These are phyloP conservation scores for Thalassarche chlororhynchos DNA, from an alignment of 2,113 vertebrate species.

Conservation along the genomic window DNA sequence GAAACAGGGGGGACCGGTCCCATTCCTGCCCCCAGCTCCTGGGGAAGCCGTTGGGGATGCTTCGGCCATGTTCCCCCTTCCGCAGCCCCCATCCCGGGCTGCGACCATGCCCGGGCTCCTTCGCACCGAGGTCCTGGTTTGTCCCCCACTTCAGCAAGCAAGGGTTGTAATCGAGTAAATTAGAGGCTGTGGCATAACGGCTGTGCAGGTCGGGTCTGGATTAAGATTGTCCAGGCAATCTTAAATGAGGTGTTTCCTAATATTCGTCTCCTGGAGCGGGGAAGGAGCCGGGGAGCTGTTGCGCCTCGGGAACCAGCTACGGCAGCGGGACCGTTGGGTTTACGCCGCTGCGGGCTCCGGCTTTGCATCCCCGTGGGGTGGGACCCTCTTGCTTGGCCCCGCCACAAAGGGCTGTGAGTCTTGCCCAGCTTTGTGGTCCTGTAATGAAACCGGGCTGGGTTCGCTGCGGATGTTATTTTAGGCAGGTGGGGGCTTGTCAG, in stretches of 20 bases:
- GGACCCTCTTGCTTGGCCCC: neutral
- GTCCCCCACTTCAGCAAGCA: rapidly evolving
- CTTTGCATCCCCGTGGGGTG: neutral
- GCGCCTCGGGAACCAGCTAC: slow-evolving; percentile 21
- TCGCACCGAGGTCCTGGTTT: neutral
- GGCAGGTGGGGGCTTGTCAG: neutral
- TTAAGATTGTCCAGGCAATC: neutral
- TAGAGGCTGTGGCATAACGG: rapidly evolving
- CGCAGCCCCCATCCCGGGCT: neutral
- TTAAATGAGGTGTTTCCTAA: neutral
- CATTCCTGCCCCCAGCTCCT: neutral
- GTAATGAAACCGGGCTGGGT: neutral
- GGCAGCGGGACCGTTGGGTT: slow-evolving; percentile 16
- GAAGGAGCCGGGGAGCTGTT: neutral
- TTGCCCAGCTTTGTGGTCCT: rapidly evolving
- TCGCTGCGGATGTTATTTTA: neutral
- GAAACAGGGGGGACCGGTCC: rapidly evolving
- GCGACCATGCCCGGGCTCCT: neutral
- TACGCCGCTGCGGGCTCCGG: neutral
- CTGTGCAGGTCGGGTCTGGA: too few species aligned
- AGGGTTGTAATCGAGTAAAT: neutral
- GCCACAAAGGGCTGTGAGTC: neutral
- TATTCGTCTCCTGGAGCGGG: neutral
- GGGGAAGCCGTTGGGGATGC: neutral
- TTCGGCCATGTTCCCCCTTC: rapidly evolving